phyloP scores from a whole-genome alignment of 2,113 vertebrate genomes.

The Entomyzon cyanotis region DNA sequence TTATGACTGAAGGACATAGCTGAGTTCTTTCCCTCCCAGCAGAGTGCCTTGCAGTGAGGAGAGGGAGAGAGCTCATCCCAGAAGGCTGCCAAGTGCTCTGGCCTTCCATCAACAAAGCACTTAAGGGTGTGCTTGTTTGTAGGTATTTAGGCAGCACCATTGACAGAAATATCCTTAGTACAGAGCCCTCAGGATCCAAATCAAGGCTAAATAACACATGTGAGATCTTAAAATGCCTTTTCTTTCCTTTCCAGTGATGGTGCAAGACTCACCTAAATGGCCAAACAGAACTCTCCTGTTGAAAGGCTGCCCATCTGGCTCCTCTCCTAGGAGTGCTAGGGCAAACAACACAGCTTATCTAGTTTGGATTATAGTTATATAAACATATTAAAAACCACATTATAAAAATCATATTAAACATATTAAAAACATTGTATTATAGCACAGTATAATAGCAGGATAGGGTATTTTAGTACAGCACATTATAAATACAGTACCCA shows the following conservation, averaged over 20 bases:
- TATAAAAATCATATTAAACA: not conserved
- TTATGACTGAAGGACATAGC: not conserved
- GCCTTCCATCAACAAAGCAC: not conserved
- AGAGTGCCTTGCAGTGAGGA: not conserved
- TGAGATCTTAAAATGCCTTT: not conserved
- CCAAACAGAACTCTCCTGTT: not conserved
- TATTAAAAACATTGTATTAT: not conserved
- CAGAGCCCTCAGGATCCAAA: not conserved
- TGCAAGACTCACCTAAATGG: not conserved
- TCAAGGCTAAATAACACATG: accelerated
- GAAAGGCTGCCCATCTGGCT: not conserved
- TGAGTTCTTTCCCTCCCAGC: not conserved
- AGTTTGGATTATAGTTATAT: not conserved
- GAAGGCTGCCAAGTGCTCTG: not conserved
- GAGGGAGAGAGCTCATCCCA: not conserved
- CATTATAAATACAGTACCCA: not conserved
- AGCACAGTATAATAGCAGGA: not conserved
- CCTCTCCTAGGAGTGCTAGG: not conserved
- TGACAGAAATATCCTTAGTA: not conserved
- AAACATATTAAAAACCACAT: not conserved
- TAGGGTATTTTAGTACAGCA: not conserved
- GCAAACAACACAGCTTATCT: not conserved
- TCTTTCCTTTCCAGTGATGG: not conserved
- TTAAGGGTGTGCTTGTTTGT: not conserved
- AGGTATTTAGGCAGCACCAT: not conserved